Conservation (phyloP, 1,140 invertebrate genomes). For the Trichomalopsis sarcophagae region DNA sequence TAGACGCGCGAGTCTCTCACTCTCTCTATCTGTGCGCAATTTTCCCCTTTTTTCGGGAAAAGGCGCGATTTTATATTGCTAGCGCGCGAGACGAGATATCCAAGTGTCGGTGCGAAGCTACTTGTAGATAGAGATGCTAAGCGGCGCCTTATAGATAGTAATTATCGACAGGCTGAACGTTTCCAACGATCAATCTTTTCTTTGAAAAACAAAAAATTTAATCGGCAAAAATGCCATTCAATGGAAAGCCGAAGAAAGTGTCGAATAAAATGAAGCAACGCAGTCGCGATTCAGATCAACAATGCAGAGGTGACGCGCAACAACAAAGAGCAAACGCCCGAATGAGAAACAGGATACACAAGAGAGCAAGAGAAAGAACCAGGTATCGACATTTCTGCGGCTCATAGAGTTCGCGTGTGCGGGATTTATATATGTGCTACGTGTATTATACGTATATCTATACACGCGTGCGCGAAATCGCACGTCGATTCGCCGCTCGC, state of each 20-base stretch:
- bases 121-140: no score
- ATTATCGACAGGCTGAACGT: no score
- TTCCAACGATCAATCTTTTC: no score
- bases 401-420: conserved; percentile 35
- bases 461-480: neutral
- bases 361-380: neutral
- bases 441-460: neutral
- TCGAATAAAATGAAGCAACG: neutral
- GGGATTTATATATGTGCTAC: neutral
- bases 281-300: neutral
- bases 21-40: neutral
- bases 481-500: neutral
- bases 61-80: neutral
- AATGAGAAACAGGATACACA: conserved; percentile 30
- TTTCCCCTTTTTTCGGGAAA: neutral
- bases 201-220: no score
- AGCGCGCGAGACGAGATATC: no score
- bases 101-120: no score
- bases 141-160: no score
- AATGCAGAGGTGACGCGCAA: neutral
- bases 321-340: conserved; percentile 9
- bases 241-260: neutral
- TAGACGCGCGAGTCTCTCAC: neutral
- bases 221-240: no score
- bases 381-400: conserved; percentile 26